Percentiles rank a stretch among this genome's conserved stretches.
These are phyloP conservation scores for Agrilus cyanescens DNA, from an alignment of 2,888 invertebrate species.

Conservation along the genomic window DNA sequence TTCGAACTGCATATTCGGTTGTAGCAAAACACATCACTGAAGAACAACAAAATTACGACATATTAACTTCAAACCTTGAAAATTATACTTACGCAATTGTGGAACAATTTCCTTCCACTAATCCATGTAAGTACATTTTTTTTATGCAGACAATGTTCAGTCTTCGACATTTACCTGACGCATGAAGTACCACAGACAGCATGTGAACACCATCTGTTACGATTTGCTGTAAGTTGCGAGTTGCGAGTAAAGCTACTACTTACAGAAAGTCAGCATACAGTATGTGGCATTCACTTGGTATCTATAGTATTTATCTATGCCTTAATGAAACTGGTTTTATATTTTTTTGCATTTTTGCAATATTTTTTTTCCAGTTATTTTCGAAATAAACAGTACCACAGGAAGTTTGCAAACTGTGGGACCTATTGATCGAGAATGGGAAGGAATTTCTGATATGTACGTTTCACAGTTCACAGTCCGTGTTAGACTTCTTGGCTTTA, in stretches of 20 bases:
- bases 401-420: neutral
- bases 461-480: slow-evolving; percentile 3
- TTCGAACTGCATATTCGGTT: slow-evolving; percentile 4
- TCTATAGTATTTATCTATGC: no score
- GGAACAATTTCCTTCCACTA: slow-evolving; percentile 6
- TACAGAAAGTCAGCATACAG: no score
- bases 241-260: no score
- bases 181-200: no score
- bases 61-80: neutral
- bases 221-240: no score
- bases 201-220: no score
- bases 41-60: neutral
- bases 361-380: neutral
- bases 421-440: neutral
- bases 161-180: no score
- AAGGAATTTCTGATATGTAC: slow-evolving; percentile 1
- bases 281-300: no score
- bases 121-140: slow-evolving; percentile 1
- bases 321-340: no score
- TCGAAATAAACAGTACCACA: neutral
- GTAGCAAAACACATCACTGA: slow-evolving; percentile 6
- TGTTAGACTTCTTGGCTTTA: neutral
- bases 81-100: slow-evolving; percentile 4
- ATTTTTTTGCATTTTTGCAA: no score
- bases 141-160: neutral